Percentiles rank a stretch among this genome's conserved stretches.
Evolutionary conservation across 2,113 vertebrate species (phyloP).

Genomic region (Baryphthengus martii): DNA sequence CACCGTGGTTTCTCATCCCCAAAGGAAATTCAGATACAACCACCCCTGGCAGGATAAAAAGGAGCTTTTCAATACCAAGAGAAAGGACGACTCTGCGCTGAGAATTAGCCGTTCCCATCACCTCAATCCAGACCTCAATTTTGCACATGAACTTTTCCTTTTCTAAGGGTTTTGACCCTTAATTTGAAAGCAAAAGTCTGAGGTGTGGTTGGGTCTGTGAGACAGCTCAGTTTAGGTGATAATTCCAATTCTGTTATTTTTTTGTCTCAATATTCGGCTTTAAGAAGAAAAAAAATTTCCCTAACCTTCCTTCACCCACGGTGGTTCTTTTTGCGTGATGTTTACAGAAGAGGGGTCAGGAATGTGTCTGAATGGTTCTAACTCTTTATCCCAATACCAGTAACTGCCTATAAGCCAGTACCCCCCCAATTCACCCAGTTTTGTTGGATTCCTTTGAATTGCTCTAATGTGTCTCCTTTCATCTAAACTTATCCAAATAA

Average conservation of each 20-base stretch:
- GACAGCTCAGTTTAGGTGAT: not conserved
- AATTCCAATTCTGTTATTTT: not conserved
- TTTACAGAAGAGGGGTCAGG: not conserved
- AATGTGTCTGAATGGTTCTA: not conserved
- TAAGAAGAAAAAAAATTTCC: not conserved
- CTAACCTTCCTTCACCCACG: not conserved
- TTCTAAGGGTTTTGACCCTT: not conserved
- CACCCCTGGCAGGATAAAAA: not conserved
- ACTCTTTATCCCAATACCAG: not conserved
- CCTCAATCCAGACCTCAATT: not conserved
- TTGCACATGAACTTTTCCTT: not conserved
- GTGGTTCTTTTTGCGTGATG: not conserved
- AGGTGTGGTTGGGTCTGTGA: not conserved
- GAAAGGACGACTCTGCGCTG: not conserved
- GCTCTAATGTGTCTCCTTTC: not conserved
- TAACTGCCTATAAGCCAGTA: not conserved
- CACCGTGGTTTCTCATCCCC: not conserved
- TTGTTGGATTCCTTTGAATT: not conserved
- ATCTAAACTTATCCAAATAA: not conserved
- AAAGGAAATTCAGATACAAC: not conserved
- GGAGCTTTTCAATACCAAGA: not conserved
- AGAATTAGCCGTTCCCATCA: not conserved
- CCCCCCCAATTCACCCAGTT: not conserved
- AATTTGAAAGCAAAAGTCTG: not conserved
- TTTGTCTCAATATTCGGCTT: not conserved